phyloP scores from a whole-genome alignment of 2,888 invertebrate species.

The Azorinus chamasolen region DNA sequence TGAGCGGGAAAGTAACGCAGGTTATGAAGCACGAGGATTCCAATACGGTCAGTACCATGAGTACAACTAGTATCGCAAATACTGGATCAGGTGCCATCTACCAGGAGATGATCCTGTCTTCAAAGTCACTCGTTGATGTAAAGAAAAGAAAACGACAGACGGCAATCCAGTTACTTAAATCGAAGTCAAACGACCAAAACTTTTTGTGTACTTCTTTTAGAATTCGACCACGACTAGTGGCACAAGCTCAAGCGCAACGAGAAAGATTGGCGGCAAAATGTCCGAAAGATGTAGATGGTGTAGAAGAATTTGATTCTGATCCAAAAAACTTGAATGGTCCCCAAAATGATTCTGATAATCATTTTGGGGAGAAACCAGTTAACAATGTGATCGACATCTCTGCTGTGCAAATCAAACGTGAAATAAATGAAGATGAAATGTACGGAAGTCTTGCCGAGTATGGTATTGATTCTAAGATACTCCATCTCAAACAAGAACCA shows the following conservation, averaged over 20 bases:
- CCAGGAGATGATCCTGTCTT: constrained; percentile 78
- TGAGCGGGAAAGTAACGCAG: constrained; percentile 30
- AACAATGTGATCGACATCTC: constrained; percentile 21
- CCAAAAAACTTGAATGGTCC: constrained; percentile 65
- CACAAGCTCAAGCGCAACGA: constrained; percentile 61
- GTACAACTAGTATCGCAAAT: constrained; percentile 64
- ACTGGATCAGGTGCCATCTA: constrained; percentile 70
- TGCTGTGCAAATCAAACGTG: constrained; percentile 36
- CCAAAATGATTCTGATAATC: constrained; percentile 58
- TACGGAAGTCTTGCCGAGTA: constrained; percentile 34
- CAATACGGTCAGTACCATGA: constrained; percentile 58
- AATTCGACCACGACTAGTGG: constrained; percentile 62
- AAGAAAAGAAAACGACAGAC: constrained; percentile 75
- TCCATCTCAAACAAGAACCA: constrained; percentile 16
- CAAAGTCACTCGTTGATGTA: constrained; percentile 74
- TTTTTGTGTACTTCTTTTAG: constrained; percentile 80
- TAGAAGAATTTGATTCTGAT: constrained; percentile 36
- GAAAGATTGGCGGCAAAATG: constrained; percentile 45
- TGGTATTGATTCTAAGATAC: constrained; percentile 12
- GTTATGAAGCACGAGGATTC: constrained; percentile 51
- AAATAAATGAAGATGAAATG: constrained; percentile 40
- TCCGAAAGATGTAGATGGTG: constrained; percentile 40
- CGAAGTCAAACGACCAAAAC: constrained; percentile 69
- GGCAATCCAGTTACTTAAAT: constrained; percentile 75
- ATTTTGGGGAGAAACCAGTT: constrained; percentile 54